Percentiles rank a stretch among this genome's conserved stretches.
Conservation (phyloP, 1,140 invertebrate genomes). For the Drosophila subobscura region DNA sequence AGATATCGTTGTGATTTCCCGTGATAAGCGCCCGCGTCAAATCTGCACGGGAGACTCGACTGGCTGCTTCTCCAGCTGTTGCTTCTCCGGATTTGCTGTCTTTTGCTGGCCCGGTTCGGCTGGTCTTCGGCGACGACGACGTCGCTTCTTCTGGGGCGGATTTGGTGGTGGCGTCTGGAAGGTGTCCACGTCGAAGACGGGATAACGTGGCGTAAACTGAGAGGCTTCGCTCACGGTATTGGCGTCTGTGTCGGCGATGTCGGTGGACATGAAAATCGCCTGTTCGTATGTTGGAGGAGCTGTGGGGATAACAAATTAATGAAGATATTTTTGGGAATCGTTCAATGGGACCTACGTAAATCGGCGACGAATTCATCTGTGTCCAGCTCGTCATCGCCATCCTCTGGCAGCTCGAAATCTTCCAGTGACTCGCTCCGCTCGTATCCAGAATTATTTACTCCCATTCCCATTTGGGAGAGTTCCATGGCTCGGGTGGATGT, state of each 20-base stretch:
- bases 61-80: slow-evolving; percentile 41
- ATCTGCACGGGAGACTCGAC: slow-evolving; percentile 74
- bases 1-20: slow-evolving; percentile 45
- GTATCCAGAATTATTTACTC: slow-evolving; percentile 36
- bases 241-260: slow-evolving; percentile 75
- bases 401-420: slow-evolving; percentile 67
- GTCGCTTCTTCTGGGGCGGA: slow-evolving; percentile 63
- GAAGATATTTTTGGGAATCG: neutral
- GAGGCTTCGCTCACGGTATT: slow-evolving; percentile 70
- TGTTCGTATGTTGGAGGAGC: slow-evolving; percentile 80
- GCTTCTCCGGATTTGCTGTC: neutral
- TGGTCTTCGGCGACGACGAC: slow-evolving; percentile 54
- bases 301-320: slow-evolving; percentile 8
- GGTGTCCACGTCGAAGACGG: slow-evolving; percentile 75
- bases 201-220: slow-evolving; percentile 74
- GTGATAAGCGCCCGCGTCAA: slow-evolving; percentile 31
- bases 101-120: slow-evolving; percentile 40
- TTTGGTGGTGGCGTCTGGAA: slow-evolving; percentile 70
- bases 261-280: slow-evolving; percentile 77
- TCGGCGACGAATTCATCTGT: slow-evolving; percentile 58
- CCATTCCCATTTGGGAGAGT: slow-evolving; percentile 30
- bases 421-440: slow-evolving; percentile 52
- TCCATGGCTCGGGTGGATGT: slow-evolving; percentile 66
- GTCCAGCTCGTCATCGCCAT: slow-evolving; percentile 69
- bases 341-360: slow-evolving; percentile 56